Conservation (phyloP, 2,113 vertebrate genomes). For the Rhea americana region DNA sequence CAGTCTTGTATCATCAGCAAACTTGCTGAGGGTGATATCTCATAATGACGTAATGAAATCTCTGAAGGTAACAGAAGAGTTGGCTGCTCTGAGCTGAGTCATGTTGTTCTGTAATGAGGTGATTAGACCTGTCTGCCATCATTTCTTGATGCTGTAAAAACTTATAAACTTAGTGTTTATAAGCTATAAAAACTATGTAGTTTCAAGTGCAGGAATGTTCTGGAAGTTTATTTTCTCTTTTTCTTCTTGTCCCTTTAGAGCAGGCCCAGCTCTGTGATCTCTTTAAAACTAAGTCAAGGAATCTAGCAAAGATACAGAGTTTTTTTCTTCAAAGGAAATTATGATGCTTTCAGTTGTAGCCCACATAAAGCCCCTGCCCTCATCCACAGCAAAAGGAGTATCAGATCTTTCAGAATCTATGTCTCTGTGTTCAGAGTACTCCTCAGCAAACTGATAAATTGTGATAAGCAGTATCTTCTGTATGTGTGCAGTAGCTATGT, state of each 20-base stretch:
- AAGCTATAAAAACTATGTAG: neutral
- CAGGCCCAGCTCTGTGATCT: neutral
- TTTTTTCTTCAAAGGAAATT: slow-evolving; percentile 2
- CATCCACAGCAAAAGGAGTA: neutral
- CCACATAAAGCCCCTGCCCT: neutral
- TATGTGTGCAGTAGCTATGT: neutral
- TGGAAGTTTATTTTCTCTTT: neutral
- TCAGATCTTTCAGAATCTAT: slow-evolving; percentile 44
- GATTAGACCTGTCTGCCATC: neutral
- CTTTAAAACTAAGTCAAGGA: neutral
- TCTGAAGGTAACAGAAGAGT: slow-evolving; percentile 1
- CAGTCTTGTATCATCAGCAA: neutral
- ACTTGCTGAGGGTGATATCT: neutral
- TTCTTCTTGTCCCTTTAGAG: neutral
- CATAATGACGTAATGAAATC: neutral
- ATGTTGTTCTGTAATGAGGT: neutral
- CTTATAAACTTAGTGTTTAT: neutral
- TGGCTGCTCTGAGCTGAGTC: neutral
- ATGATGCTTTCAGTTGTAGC: slow-evolving; percentile 9
- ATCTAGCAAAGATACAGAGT: neutral
- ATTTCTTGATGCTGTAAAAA: neutral
- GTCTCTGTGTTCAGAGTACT: slow-evolving; percentile 29
- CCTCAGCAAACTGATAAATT: slow-evolving; percentile 40
- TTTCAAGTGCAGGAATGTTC: neutral
- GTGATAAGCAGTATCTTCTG: neutral